Base-by-base conservation (phyloP, 2,797 vertebrate genomes). In the Urophycis tenuis region DNA sequence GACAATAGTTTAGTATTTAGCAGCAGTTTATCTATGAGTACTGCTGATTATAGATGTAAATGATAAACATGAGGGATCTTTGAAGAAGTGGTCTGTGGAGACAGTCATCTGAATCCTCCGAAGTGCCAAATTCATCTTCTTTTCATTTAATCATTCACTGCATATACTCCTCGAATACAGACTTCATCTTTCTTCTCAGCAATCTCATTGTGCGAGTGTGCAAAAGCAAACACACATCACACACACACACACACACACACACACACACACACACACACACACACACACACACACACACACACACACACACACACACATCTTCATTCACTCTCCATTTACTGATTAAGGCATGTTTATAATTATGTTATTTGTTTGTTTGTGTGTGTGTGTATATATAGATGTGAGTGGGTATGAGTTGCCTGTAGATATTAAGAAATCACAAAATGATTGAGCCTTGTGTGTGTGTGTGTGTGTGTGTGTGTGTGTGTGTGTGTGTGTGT, bases 271-370 rank as follows among this genome's bases (percentile, higher is more conserved):
- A 45, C 75, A 39, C 41, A 72, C 70, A 78, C 77, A 78, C 74
- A 32, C n/a, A 75, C 78, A 53, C 85, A 78, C 82, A 82, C 86
- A 87, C 81, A 86, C 88, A 90, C 83, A 82, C 85, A 85, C 45
- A 60, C 80, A 72, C 77, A 74, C 80, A 78, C 81, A 41, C 45
- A 72, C 34, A 25, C 36, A 49, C 34, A 34, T 22, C 31, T 1
- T 32, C 2, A 49, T 71, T 53, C 60, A 11, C 36, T 70, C 75
- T 74, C 75, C 30, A 12, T 74, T 75, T 69, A 49, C 19, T 17
- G 45, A 49, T 22, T 7, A 49, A 22, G 45, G 15, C 15, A 49
- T 49, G 9, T 5, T 49, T 49, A 49, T 4, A 22, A 49, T 39
- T 10, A 39, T 39, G 36, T 14, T 3, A 39, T 7, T 12, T 15